phyloP scores from a whole-genome alignment of 2,888 invertebrate genomes.

The Melikaiella ostensackeni region DNA sequence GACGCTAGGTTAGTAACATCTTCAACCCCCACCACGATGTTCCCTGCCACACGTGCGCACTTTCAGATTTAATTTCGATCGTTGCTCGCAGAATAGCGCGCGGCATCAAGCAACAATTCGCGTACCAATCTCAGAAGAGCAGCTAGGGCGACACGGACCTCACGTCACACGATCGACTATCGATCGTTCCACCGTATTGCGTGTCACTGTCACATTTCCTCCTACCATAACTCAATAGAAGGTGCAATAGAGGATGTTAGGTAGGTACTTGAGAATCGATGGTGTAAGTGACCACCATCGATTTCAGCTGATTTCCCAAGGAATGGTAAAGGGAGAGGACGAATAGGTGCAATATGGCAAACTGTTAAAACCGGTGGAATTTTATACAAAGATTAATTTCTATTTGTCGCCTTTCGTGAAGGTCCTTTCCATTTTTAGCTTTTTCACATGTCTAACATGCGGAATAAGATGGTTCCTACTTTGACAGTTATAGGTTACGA shows the following conservation, averaged over 20 bases:
- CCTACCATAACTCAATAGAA: slow-evolving; percentile 29
- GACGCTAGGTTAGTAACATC: slow-evolving; percentile 5
- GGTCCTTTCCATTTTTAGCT: neutral
- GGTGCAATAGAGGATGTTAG: slow-evolving; percentile 35
- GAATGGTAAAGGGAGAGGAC: slow-evolving; percentile 5
- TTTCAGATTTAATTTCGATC: slow-evolving; percentile 42
- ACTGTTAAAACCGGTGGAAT: slow-evolving; percentile 13
- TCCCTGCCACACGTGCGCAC: slow-evolving; percentile 42
- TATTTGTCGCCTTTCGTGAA: neutral
- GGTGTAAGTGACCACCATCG: slow-evolving; percentile 33
- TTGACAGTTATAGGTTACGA: too few relatives aligned
- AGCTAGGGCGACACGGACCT: neutral
- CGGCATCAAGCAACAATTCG: neutral
- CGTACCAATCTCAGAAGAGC: slow-evolving; percentile 7
- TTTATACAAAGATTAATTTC: slow-evolving; percentile 26
- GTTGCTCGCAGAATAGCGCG: neutral
- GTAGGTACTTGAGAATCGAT: slow-evolving; percentile 30
- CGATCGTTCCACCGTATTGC: slow-evolving; percentile 35
- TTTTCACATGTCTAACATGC: too few relatives aligned
- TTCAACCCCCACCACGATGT: slow-evolving; percentile 39
- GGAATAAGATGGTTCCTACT: too few relatives aligned
- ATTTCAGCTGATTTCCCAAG: slow-evolving; percentile 20
- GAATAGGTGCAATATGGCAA: slow-evolving; percentile 22
- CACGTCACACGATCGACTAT: slow-evolving; percentile 17
- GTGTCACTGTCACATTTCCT: slow-evolving; percentile 44